Evolutionary conservation across 2,113 vertebrate genomes (phyloP).

Genomic region (Otus sunia): DNA sequence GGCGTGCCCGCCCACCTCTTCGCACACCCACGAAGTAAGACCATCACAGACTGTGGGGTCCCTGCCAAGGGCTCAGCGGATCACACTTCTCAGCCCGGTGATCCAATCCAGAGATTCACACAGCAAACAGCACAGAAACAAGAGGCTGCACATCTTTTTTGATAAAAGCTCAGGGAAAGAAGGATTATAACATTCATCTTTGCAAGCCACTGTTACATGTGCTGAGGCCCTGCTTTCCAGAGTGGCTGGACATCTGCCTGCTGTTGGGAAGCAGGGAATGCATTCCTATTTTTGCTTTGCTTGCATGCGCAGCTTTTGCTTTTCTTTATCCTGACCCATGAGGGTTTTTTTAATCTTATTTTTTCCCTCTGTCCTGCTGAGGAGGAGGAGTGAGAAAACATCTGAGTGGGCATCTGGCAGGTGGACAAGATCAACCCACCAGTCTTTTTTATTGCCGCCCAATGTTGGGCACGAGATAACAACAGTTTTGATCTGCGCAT

Average conservation of each 20-base stretch:
- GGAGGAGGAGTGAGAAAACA: background rate
- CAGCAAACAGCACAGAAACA: background rate
- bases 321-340: background rate
- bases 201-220: rapidly evolving
- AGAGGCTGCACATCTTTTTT: background rate
- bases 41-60: background rate
- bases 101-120: background rate
- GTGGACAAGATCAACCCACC: background rate
- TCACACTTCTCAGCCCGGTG: background rate
- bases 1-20: rapidly evolving
- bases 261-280: background rate
- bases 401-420: background rate
- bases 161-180: background rate
- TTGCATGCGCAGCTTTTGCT: background rate
- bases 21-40: background rate
- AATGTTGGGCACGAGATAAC: background rate
- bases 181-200: background rate
- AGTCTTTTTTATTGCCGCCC: background rate
- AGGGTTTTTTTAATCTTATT: background rate
- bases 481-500: background rate
- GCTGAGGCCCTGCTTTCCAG: background rate
- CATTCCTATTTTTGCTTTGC: background rate
- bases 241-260: background rate
- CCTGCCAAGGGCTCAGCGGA: background rate
- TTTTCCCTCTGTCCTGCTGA: background rate